These are phyloP conservation scores for Kryptolebias marmoratus DNA, from an alignment of 2,113 vertebrate species.

Conservation along the genomic window DNA sequence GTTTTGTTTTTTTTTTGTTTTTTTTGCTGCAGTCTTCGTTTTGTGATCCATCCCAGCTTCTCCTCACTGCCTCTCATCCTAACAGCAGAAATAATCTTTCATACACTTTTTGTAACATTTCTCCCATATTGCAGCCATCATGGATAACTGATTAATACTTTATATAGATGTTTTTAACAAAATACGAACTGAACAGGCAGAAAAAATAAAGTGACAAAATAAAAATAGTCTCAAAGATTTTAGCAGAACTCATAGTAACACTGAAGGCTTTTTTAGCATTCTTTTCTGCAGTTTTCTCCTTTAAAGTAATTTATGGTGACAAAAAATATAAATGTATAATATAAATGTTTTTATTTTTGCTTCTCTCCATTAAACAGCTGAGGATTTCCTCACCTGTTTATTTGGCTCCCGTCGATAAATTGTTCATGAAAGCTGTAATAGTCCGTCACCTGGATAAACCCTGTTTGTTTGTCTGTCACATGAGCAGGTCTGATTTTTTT, in stretches of 20 bases:
- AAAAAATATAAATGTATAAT: too few species aligned
- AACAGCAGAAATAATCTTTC: not conserved
- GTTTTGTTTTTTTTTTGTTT: too few species aligned
- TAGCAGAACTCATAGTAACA: not conserved
- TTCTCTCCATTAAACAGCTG: too few species aligned
- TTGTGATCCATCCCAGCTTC: conserved; percentile 42
- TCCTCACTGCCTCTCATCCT: not conserved
- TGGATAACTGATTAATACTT: not conserved
- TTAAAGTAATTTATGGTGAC: too few species aligned
- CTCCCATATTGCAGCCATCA: not conserved
- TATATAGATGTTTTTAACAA: not conserved
- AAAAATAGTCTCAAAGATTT: not conserved
- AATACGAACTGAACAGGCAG: not conserved
- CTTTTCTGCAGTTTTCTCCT: too few species aligned
- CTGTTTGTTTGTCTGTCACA: not conserved
- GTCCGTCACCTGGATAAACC: conserved; percentile 15
- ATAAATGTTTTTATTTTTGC: not conserved
- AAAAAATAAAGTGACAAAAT: not conserved
- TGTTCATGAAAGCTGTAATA: not conserved
- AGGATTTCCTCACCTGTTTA: not conserved
- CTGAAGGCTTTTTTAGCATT: too few species aligned
- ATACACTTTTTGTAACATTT: not conserved
- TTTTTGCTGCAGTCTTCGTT: conserved; percentile 22
- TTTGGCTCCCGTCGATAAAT: conserved; percentile 1
- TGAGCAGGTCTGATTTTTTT: conserved; percentile 13